Percentiles rank a stretch among this genome's conserved stretches.
Conservation (phyloP, 2,797 vertebrate species). For the Peromyscus attwateri region DNA sequence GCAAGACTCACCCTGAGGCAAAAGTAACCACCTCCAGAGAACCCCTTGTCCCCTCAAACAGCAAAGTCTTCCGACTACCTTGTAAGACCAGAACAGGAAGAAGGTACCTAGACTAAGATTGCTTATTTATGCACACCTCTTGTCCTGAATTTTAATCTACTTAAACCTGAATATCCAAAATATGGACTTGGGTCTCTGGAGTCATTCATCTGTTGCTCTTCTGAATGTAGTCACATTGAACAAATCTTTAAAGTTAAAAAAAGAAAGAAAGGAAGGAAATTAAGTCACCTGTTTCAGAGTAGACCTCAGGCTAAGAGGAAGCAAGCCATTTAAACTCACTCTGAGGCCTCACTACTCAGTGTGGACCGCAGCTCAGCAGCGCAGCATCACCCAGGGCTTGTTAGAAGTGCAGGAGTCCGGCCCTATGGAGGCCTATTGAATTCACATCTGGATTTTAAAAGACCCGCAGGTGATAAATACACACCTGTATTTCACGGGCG, state of each 20-base stretch:
- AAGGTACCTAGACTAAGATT: no score
- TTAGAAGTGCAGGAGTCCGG: background rate
- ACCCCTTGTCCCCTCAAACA: background rate
- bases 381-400: background rate
- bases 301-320: background rate
- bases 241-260: background rate
- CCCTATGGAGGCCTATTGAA: background rate
- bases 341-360: background rate
- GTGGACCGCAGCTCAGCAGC: background rate
- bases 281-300: background rate
- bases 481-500: background rate
- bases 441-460: constrained; percentile 32
- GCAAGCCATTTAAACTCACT: background rate
- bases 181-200: background rate
- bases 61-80: background rate
- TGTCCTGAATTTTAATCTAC: background rate
- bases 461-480: background rate
- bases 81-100: background rate
- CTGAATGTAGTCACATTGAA: background rate
- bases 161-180: background rate
- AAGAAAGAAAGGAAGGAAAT: background rate
- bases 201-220: background rate
- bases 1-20: background rate
- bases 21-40: background rate
- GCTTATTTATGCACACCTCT: background rate